Evolutionary conservation across 92 coral and sea anemone genomes (phyloP).

Genomic region (Parazoanthus atlanticus): DNA sequence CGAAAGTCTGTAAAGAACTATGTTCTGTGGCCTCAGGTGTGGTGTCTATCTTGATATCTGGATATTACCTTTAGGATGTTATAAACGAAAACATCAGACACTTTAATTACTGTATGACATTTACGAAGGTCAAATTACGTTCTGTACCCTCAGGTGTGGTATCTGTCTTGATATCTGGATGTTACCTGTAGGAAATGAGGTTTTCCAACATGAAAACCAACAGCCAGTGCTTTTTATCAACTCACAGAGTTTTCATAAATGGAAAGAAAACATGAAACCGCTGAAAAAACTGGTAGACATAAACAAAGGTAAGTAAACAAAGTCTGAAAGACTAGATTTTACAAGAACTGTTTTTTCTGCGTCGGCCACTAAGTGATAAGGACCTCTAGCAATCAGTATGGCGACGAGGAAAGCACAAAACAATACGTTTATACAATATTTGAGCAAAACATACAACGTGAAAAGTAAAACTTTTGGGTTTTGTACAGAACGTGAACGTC

Average conservation of each 20-base stretch:
- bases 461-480: no score
- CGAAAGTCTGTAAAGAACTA: no score
- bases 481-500: no score
- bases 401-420: no score
- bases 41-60: slow-evolving; percentile 94
- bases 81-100: no score
- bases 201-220: slow-evolving; percentile 58
- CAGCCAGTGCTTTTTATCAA: slow-evolving; percentile 91
- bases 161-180: slow-evolving; percentile 96
- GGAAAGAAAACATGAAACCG: slow-evolving; percentile 82
- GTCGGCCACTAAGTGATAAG: background rate
- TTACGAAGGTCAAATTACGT: background rate
- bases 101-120: background rate
- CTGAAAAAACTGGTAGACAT: slow-evolving; percentile 68
- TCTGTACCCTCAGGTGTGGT: slow-evolving; percentile 73
- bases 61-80: slow-evolving; percentile 88
- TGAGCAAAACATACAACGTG: no score
- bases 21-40: slow-evolving; percentile 63
- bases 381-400: no score
- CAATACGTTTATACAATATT: no score
- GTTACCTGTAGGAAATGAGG: slow-evolving; percentile 89
- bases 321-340: background rate
- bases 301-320: slow-evolving; percentile 70
- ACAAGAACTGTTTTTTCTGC: background rate
- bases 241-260: slow-evolving; percentile 83